Percentiles rank a stretch among this genome's conserved stretches.
These are phyloP conservation scores for Synergus gifuensis DNA, from an alignment of 2,888 invertebrate species.

Conservation along the genomic window DNA sequence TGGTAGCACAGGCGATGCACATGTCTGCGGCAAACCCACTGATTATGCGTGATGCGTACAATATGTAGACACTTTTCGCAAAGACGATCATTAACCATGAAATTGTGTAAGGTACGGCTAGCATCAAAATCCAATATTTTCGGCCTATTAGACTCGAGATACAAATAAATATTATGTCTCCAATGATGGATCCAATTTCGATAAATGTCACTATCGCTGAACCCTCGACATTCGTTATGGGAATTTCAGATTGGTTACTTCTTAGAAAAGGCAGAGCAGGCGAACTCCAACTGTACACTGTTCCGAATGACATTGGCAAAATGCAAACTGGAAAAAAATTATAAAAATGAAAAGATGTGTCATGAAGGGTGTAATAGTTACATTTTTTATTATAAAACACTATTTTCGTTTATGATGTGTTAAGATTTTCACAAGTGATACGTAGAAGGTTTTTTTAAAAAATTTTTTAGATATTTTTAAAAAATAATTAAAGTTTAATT, in stretches of 20 bases:
- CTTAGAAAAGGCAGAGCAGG: background rate
- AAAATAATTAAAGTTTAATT: background rate
- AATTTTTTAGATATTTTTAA: too few species aligned
- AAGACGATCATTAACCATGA: slow-evolving; percentile 2
- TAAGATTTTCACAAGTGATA: too few species aligned
- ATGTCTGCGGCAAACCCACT: background rate
- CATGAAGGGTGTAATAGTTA: too few species aligned
- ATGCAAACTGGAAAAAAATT: background rate
- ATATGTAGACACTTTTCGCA: background rate
- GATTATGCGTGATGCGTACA: background rate
- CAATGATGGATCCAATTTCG: too few species aligned
- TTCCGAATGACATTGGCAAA: slow-evolving; percentile 8
- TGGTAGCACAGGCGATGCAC: background rate
- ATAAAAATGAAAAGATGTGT: background rate
- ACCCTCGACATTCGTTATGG: too few species aligned
- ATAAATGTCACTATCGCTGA: too few species aligned
- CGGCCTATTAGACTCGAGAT: background rate
- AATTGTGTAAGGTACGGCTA: background rate
- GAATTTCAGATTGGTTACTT: too few species aligned
- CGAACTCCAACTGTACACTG: background rate
- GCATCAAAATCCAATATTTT: background rate
- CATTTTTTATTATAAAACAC: too few species aligned
- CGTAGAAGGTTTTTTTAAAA: background rate
- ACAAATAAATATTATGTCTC: too few species aligned
- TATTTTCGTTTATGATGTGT: too few species aligned